These are phyloP conservation scores for Ptiloglossa arizonensis DNA, from an alignment of 1,140 invertebrate genomes.

Conservation along the genomic window DNA sequence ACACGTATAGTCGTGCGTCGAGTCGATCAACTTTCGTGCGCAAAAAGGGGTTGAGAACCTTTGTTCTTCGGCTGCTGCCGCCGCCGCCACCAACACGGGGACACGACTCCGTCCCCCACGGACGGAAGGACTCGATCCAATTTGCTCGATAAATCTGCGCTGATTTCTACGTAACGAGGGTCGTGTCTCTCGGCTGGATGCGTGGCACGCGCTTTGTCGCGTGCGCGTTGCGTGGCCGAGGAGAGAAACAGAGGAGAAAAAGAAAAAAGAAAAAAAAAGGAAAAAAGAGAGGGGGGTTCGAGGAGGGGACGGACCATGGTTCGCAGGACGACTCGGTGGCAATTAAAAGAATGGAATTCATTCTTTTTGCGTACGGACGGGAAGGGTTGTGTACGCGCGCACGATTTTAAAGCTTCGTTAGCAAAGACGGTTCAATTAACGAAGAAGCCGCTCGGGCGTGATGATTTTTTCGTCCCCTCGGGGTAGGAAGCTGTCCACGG, in stretches of 20 bases:
- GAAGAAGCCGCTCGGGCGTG: constrained; percentile 16
- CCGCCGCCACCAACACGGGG: neutral
- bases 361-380: neutral
- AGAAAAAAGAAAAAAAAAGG: neutral
- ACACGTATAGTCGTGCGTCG: constrained; percentile 3
- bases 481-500: neutral
- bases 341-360: constrained; percentile 51
- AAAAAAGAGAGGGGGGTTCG: neutral
- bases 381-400: neutral
- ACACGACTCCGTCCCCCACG: constrained; percentile 15
- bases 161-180: constrained; percentile 58
- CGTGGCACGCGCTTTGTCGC: constrained; percentile 62
- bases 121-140: constrained; percentile 52
- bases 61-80: constrained; percentile 6
- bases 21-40: constrained; percentile 21
- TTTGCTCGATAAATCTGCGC: constrained; percentile 53
- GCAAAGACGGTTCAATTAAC: constrained; percentile 40
- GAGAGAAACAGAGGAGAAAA: constrained; percentile 1
- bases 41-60: constrained; percentile 29
- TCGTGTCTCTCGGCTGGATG: constrained; percentile 23
- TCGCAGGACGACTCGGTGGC: constrained; percentile 14
- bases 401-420: constrained; percentile 35
- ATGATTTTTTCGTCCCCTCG: neutral
- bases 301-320: neutral
- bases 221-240: constrained; percentile 43